phyloP scores from a whole-genome alignment of 2,113 vertebrate genomes.

The Callocephalon fimbriatum region DNA sequence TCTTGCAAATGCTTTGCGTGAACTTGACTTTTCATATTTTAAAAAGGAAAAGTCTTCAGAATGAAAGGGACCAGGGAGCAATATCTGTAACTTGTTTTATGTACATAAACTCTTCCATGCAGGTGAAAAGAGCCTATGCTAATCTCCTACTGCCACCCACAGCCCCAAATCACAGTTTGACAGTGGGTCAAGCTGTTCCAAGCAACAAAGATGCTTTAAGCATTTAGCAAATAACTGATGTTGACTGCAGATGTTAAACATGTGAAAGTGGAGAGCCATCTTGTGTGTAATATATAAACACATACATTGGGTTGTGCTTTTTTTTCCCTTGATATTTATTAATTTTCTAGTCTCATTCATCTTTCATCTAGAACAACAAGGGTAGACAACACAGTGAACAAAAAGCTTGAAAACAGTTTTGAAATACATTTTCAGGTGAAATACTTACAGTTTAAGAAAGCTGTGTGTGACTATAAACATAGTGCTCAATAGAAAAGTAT shows the following conservation, averaged over 20 bases:
- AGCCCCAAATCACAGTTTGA: background rate
- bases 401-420: background rate
- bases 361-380: background rate
- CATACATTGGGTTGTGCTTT: background rate
- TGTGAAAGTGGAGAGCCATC: background rate
- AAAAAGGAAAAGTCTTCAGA: background rate
- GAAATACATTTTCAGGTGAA: background rate
- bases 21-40: background rate
- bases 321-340: background rate
- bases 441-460: background rate
- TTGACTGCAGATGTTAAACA: background rate
- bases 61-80: background rate
- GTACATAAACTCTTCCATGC: fast-evolving
- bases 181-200: background rate
- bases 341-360: background rate
- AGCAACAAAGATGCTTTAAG: background rate
- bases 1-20: background rate
- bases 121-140: background rate
- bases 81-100: too few relatives aligned
- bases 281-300: background rate
- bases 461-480: fast-evolving
- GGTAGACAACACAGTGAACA: background rate
- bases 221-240: background rate
- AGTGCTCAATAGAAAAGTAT: background rate
- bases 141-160: background rate